Percentiles rank a stretch among this genome's conserved stretches.
Conservation (phyloP, 2,888 invertebrate genomes). For the Smittia sp. region DNA sequence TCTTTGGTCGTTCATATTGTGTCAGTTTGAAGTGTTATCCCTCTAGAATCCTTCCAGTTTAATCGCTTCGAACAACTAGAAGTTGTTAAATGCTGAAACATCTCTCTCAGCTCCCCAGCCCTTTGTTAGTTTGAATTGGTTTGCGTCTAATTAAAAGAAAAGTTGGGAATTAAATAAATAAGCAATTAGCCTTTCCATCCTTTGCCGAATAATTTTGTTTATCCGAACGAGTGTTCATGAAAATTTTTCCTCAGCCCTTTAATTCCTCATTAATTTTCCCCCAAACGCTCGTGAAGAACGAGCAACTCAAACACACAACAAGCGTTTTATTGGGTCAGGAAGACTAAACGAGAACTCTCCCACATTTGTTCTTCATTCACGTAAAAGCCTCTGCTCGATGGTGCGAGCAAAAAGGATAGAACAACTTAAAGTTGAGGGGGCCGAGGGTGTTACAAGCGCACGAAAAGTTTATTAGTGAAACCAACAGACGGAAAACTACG, state of each 20-base stretch:
- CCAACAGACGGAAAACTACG: not conserved
- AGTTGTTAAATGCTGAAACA: no score
- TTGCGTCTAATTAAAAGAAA: no score
- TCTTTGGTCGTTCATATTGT: not conserved
- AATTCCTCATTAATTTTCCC: not conserved
- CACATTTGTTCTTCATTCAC: not conserved
- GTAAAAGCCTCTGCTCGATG: not conserved
- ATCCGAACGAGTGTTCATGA: no score
- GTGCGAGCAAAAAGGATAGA: not conserved
- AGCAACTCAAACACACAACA: not conserved
- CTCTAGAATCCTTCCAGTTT: not conserved
- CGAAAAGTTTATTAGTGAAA: constrained; percentile 11
- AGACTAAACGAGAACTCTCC: not conserved
- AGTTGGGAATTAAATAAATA: no score
- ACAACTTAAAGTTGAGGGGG: not conserved
- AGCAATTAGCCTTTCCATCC: no score
- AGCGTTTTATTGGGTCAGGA: not conserved
- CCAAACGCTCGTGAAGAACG: not conserved
- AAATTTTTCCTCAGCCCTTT: not conserved
- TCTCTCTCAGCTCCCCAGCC: no score
- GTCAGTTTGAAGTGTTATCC: not conserved
- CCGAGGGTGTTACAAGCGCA: not conserved
- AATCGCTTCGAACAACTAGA: not conserved
- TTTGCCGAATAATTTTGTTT: no score
- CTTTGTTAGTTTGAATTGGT: no score